Base-by-base conservation (phyloP, 2,888 invertebrate genomes). In the Drosophila crucigera region DNA sequence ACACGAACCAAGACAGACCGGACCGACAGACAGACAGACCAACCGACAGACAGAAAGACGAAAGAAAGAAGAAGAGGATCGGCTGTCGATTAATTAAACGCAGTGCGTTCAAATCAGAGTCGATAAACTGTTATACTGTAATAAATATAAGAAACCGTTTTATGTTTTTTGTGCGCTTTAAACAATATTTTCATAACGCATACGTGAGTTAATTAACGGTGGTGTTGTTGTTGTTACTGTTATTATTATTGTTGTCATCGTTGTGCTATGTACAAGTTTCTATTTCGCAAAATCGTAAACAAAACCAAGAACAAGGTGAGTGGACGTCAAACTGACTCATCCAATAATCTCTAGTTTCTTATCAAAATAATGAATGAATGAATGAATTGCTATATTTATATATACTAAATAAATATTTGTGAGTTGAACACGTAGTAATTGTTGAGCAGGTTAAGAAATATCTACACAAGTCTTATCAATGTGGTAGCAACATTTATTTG, bases 261-360 rank as follows among this genome's bases (percentile, higher is more conserved):
- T 58, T 54, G 69, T 80, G 74, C 56, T 56, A 86, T 86, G 86
- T 90, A 81, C 70, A 86, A 77, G 70, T 80, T 74, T 49, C 52
- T 86, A 59, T 90, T 71, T 47, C 90, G 89, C 55, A 88, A 76
- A 65, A 59, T 86, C 54, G 55, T 85, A 61, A 79, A 76, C 61
- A 90, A 72, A 77, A 55, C 39, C 47, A 86, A 83, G 61, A 0
- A 65, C 53, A 90, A 88, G 86, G 86, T 86, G 74, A 90, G 90
- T 87, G 33, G 10, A 41, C 25, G n/a, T 43, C 30, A 43, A 43
- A 30, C 47, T 77, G 61, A 65, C n/a, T 76, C 60, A 76, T 43
- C 16, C 43, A 59, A 43, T 30, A 53, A 33, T 25, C 47, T 41
- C 43, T 50, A 55, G 53, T 35, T 58, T 41, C 61, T 80, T 71